Percentiles rank a stretch among this genome's conserved stretches.
Conservation (phyloP, 2,888 invertebrate genomes). For the Rotaria sp. region DNA sequence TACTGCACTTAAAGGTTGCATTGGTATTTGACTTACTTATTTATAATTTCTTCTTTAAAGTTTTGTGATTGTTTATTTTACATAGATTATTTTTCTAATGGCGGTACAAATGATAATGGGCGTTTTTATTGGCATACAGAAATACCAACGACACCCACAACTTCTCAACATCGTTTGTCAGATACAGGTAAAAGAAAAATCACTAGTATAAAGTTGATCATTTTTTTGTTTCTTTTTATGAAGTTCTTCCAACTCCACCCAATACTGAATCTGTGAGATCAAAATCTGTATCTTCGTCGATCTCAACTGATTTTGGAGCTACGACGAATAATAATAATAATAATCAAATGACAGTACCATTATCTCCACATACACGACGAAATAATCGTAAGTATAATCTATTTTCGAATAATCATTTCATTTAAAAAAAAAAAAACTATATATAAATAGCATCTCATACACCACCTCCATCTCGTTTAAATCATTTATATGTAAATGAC, state of each 20-base stretch:
- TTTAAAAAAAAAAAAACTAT: background rate
- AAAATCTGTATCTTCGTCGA: constrained; percentile 2
- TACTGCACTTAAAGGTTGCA: background rate
- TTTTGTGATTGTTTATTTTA: background rate
- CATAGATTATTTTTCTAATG: background rate
- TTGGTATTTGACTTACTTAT: background rate
- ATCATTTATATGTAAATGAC: background rate
- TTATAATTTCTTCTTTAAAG: background rate
- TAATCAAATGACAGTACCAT: background rate
- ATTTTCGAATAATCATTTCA: background rate
- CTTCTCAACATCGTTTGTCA: background rate
- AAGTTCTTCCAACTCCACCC: background rate
- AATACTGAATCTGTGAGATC: background rate
- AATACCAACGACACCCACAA: background rate
- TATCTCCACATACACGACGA: background rate
- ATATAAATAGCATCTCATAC: background rate
- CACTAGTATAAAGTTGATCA: too few species aligned
- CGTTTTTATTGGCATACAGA: constrained; percentile 24
- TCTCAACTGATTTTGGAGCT: background rate
- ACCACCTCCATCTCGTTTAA: background rate
- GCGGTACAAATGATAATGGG: constrained; percentile 14
- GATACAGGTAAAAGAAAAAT: background rate
- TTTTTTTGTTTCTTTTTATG: background rate
- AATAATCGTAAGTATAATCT: background rate
- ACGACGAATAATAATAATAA: background rate